Conservation (phyloP, 2,113 vertebrate species). For the Tetraodon nigroviridis region DNA sequence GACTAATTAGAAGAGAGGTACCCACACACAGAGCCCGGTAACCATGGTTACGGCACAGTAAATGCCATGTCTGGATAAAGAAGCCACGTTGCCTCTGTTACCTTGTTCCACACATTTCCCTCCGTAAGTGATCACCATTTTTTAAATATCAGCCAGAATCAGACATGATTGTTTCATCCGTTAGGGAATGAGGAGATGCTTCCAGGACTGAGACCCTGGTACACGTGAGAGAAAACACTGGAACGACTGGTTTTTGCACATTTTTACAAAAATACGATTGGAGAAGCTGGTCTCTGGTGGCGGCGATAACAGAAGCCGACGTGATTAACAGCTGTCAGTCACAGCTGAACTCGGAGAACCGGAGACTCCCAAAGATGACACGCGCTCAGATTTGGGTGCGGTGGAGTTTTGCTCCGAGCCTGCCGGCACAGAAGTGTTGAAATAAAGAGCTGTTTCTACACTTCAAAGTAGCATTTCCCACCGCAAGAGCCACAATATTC, state of each 20-base stretch:
- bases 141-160: conserved; percentile 3
- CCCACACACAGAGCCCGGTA: conserved; percentile 17
- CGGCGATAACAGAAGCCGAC: conserved; percentile 5
- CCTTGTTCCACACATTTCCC: conserved; percentile 10
- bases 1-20: conserved; percentile 54
- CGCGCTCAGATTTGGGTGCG: conserved; percentile 30
- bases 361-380: conserved; percentile 5
- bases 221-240: background rate
- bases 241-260: background rate
- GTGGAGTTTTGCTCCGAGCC: conserved; percentile 30
- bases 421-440: conserved; percentile 35
- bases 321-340: conserved; percentile 32
- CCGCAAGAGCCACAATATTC: conserved; percentile 53
- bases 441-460: conserved; percentile 43
- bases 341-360: conserved; percentile 13
- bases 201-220: background rate
- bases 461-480: conserved; percentile 51
- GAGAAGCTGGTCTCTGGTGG: conserved; percentile 10
- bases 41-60: conserved; percentile 47
- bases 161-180: conserved; percentile 5
- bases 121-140: conserved; percentile 11
- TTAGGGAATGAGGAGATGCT: background rate
- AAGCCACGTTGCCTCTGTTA: conserved; percentile 19
- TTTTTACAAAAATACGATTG: conserved; percentile 1
- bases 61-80: conserved; percentile 33